Evolutionary conservation across 1,140 invertebrate species (phyloP), one percentile per base, ranked within the genome.

Genomic region (Hermetia illucens): DNA sequence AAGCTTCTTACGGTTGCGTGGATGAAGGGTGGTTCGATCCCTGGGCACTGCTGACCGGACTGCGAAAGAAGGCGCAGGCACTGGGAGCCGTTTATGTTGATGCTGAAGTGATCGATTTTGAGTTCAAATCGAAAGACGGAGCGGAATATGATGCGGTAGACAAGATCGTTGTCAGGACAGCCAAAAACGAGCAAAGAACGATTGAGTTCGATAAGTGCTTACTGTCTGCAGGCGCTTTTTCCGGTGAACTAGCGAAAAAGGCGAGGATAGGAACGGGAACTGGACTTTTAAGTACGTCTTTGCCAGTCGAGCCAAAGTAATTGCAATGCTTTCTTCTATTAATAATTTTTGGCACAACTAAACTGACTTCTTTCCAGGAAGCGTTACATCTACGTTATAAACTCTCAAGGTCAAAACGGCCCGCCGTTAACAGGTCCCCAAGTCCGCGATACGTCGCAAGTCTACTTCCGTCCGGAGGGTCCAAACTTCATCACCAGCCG

Each of bases 11-110:
- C 75, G 77, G 4, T 46, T 73, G 21, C n/a, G 75, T 82, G 55
- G 70, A 70, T 41, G 75, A 84, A 60, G 80, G 80, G 4, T 74
- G 77, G 74, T 94, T 97, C 67, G 88, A 98, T 69, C 79, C 93
- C 0, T 88, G 81, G 79, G 64, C 74, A 18, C 58, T 96, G 3
- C 61, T 96, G 2, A 66, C 64, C 34, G 82, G 82, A 9, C 71
- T 94, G 3, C 77, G 82, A 50, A 70, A 71, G 13, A 92, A 89
- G 61, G 82, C 86, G 21, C 55, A 71, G 12, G 69, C 73, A 22
- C 63, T 87, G 34, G 91, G 89, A 10, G 74, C 77, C 3, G 65
- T 75, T 34, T 95, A 82, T 63, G 53, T 90, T 2, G 64, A 75
- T 38, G 89, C 70, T 2, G 82, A 92, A 62, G 79, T 80, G 0